phyloP scores from a whole-genome alignment of 2,888 invertebrate genomes.

The Phyllotreta cruciferae region DNA sequence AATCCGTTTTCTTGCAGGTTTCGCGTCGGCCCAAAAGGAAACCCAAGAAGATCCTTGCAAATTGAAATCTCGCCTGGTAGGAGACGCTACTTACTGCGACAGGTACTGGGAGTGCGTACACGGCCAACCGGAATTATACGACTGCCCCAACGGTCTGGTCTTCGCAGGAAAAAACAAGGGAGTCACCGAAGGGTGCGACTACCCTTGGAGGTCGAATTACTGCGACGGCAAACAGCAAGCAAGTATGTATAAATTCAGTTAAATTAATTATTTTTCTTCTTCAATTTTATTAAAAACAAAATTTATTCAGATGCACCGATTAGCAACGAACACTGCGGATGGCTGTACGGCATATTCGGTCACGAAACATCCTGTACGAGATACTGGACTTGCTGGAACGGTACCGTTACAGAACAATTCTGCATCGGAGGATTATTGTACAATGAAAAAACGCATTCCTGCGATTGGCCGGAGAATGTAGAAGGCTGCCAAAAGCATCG shows the following conservation, averaged over 20 bases:
- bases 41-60: slow-evolving; percentile 82
- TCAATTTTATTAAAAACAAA: not conserved
- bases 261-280: not conserved
- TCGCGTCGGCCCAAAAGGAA: slow-evolving; percentile 50
- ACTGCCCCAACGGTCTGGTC: slow-evolving; percentile 89
- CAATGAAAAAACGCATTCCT: slow-evolving; percentile 89
- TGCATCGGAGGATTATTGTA: slow-evolving; percentile 91
- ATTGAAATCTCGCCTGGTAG: slow-evolving; percentile 75
- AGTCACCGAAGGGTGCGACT: slow-evolving; percentile 89
- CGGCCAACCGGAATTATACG: slow-evolving; percentile 82
- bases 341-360: slow-evolving; percentile 92
- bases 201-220: slow-evolving; percentile 88
- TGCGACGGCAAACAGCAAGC: slow-evolving; percentile 83
- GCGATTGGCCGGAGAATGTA: slow-evolving; percentile 94
- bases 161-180: slow-evolving; percentile 89
- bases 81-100: slow-evolving; percentile 83
- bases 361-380: slow-evolving; percentile 93
- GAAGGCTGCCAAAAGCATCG: slow-evolving; percentile 94
- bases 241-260: slow-evolving; percentile 61
- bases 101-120: slow-evolving; percentile 85
- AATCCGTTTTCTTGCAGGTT: slow-evolving; percentile 43
- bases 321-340: slow-evolving; percentile 86
- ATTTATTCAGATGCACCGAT: slow-evolving; percentile 75
- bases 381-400: slow-evolving; percentile 96
- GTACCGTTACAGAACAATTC: slow-evolving; percentile 89